Evolutionary conservation across 2,888 invertebrate genomes (phyloP), one percentile per base, ranked within the genome.

Genomic region (Girardia tigrina): DNA sequence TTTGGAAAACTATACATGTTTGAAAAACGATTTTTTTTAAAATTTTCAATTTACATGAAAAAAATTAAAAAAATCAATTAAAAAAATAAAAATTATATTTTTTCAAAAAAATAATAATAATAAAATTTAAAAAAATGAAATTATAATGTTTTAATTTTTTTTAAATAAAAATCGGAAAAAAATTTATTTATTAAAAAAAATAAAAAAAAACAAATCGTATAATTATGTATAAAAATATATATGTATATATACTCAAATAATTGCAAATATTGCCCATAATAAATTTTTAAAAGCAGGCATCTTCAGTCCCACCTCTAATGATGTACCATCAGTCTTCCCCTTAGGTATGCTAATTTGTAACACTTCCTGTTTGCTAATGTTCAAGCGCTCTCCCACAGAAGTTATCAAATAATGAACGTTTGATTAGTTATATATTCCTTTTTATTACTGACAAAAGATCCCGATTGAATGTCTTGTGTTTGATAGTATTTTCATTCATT

Each of bases 281-380:
- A n/a, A 56, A 23, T 56, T 56, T 20, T 56, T 56, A 56, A 36
- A 56, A 56, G 56, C 8, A 56, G n/a, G n/a, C 56, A 56, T 56
- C 56, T 56, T 56, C n/a, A 56, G n/a, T 56, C 56, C 8, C 23
- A 56, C 56, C 56, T 56, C 56, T 56, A 56, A 36, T 36, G 36
- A 36, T 36, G 36, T 16, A 16, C 56, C 56, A 4, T 56, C 56
- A 56, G 56, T 56, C 23, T 4, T 16, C 36, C 16, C 23, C n/a
- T 20, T 56, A 56, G 56, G 56, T 56, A 56, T 56, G 56, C 56
- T 56, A 56, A 56, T 56, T 56, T 56, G 56, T 56, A 56, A 2
- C 56, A 56, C 56, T 56, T 56, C 56, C 56, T 56, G 56, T 56
- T 56, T 56, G n/a, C 56, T 56, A 56, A 56, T 56, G 56, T n/a